A percentile compares a stretch with the other conserved stretches of the same genome.
Conservation (phyloP, 2,888 invertebrate genomes). For the Bembecia ichneumoniformis region DNA sequence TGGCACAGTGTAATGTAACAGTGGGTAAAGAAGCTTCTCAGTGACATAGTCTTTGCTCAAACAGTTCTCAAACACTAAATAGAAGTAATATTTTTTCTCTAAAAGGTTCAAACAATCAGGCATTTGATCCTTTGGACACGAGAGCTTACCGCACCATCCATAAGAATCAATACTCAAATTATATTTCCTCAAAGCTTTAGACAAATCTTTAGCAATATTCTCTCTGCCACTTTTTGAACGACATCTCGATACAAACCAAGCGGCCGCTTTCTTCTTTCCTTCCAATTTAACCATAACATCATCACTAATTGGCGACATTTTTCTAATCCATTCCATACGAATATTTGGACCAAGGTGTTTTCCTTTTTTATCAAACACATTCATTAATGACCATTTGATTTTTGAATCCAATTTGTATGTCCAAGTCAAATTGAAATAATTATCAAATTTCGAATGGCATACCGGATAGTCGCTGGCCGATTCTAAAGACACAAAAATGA, state of each 20-base stretch:
- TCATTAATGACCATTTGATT: conserved; percentile 33
- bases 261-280: conserved; percentile 39
- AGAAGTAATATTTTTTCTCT: conserved; percentile 47
- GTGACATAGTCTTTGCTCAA: conserved; percentile 46
- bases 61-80: conserved; percentile 51
- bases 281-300: conserved; percentile 24
- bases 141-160: conserved; percentile 40
- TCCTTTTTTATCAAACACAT: conserved; percentile 29
- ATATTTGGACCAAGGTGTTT: conserved; percentile 42
- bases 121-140: conserved; percentile 33
- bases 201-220: conserved; percentile 19
- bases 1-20: conserved; percentile 75
- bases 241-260: conserved; percentile 54
- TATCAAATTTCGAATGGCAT: conserved; percentile 29
- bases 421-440: conserved; percentile 49
- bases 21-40: conserved; percentile 44
- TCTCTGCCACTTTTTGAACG: conserved; percentile 23
- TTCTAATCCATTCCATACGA: conserved; percentile 35
- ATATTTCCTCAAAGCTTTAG: conserved; percentile 24
- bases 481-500: conserved; percentile 55
- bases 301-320: conserved; percentile 25
- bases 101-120: conserved; percentile 37
- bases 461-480: conserved; percentile 35
- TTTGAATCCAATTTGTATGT: conserved; percentile 49
- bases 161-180: conserved; percentile 39